Base-by-base conservation (phyloP, 37 sponge, comb jelly and placozoan genomes). In the Axinella damicornis region DNA sequence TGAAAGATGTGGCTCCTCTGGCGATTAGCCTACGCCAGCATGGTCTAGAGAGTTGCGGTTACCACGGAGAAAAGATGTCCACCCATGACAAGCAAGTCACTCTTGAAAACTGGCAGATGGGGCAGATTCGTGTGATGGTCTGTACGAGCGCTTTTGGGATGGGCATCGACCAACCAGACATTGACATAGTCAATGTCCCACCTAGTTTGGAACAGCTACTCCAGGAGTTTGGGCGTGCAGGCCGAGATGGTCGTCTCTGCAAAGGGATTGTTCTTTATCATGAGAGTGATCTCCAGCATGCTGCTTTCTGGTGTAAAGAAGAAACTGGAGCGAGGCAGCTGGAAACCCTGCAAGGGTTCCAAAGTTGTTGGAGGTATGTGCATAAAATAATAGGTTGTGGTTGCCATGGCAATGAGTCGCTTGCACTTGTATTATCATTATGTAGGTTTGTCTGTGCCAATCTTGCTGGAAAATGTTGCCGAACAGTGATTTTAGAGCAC, bases 61-160 rank as follows among this genome's bases (percentile, higher is more conserved):
- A 73, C n/a, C 74, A 73, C 40, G 74, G 74, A 20, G 54, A 73
- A 17, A 52, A 73, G 22, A 73, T 73, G 74, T 38, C 74, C 28
- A 39, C n/a, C 5, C 40, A 73, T 73, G 74, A 73, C 54, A 73
- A 73, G 54, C 54, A 27, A 53, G 37, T 5, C 18, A 46, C 74
- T 2, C 74, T 73, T 53, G 52, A 39, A 9, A 73, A 52, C 74
- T 73, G 74, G 74, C 36, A 46, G 40, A 39, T 2, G 5, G 74
- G 74, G 37, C 46, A 46, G 9, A 46, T 71, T 24, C 34, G 13
- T 11, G 73, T 75, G 38, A 75, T 58, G 57, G 60, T 75, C 5
- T 75, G 77, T 31, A 75, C 60, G 14, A 31, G 32, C 5, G 70
- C 70, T 27, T 69, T 69, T 69, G 70, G 32, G 21, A 69, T 69